phyloP scores from a whole-genome alignment of 2,113 vertebrate species.

The Potamarius usumacintae region DNA sequence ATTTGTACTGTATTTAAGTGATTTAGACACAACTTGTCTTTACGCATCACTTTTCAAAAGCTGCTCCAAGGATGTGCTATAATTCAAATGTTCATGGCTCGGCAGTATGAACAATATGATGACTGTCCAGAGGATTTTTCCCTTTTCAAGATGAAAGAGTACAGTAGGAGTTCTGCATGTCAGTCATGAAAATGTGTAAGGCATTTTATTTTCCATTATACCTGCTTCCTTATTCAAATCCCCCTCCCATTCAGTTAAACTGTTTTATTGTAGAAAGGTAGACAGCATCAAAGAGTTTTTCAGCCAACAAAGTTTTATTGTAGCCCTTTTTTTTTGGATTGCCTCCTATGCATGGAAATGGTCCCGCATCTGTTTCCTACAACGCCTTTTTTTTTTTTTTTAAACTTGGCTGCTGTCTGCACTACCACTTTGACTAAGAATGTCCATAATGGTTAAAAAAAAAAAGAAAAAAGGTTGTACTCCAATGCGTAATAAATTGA shows the following conservation, averaged over 20 bases:
- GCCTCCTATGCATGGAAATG: constrained; percentile 61
- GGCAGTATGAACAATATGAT: constrained; percentile 7
- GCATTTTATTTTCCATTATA: constrained; percentile 56
- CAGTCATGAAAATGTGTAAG: constrained; percentile 50
- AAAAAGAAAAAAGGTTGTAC: constrained; percentile 64
- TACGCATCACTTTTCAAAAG: constrained; percentile 17
- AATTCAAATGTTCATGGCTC: constrained; percentile 3
- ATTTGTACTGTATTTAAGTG: not conserved
- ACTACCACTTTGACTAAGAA: constrained; percentile 61
- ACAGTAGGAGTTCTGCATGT: constrained; percentile 40
- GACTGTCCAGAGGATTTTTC: constrained; percentile 35
- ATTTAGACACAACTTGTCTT: constrained; percentile 6
- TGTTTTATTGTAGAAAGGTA: constrained; percentile 58
- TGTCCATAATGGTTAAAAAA: constrained; percentile 58
- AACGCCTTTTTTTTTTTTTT: constrained; percentile 56
- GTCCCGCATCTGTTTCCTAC: constrained; percentile 65
- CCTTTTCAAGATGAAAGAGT: constrained; percentile 18
- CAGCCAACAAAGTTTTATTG: constrained; percentile 62
- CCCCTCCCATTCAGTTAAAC: constrained; percentile 46
- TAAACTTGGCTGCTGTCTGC: constrained; percentile 58
- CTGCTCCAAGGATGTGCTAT: not conserved
- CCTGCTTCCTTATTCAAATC: constrained; percentile 46
- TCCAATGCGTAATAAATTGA: constrained; percentile 65
- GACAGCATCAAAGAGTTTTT: constrained; percentile 63
- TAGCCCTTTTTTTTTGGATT: constrained; percentile 58